These are phyloP conservation scores for Buphagus erythrorhynchus DNA, from an alignment of 2,797 vertebrate genomes.

Conservation along the genomic window DNA sequence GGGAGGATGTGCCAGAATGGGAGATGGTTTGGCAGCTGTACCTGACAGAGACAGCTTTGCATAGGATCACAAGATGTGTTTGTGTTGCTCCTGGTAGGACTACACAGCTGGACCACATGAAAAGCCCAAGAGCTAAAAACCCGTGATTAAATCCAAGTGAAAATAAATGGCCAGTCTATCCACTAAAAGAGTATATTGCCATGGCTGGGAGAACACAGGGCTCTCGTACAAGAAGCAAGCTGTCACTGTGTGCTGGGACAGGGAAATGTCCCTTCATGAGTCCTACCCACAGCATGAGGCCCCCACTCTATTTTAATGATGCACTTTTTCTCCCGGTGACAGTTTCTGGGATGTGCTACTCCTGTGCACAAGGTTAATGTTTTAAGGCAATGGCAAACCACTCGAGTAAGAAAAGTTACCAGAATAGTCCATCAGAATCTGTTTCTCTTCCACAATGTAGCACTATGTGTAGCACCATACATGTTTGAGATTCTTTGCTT, in stretches of 20 bases:
- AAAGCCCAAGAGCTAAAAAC: neutral
- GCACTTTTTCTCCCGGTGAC: neutral
- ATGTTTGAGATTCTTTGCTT: neutral
- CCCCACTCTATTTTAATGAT: neutral
- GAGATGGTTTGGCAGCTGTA: neutral
- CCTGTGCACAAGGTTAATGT: neutral
- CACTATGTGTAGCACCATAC: no score
- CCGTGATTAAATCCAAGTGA: neutral
- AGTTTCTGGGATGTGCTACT: neutral
- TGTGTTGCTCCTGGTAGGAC: neutral
- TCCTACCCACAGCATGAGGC: rapidly evolving
- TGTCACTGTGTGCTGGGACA: neutral
- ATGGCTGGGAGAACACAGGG: rapidly evolving
- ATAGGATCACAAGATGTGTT: rapidly evolving
- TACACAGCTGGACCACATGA: neutral
- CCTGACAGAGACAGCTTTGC: neutral
- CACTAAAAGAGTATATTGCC: neutral
- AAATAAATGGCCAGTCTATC: neutral
- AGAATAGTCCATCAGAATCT: neutral
- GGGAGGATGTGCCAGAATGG: neutral
- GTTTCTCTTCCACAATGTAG: neutral
- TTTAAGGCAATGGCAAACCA: neutral
- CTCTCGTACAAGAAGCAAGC: neutral
- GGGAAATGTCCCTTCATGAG: neutral
- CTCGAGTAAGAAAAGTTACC: neutral